Evolutionary conservation across 1,140 invertebrate genomes (phyloP).

Genomic region (Lucilia sericata): DNA sequence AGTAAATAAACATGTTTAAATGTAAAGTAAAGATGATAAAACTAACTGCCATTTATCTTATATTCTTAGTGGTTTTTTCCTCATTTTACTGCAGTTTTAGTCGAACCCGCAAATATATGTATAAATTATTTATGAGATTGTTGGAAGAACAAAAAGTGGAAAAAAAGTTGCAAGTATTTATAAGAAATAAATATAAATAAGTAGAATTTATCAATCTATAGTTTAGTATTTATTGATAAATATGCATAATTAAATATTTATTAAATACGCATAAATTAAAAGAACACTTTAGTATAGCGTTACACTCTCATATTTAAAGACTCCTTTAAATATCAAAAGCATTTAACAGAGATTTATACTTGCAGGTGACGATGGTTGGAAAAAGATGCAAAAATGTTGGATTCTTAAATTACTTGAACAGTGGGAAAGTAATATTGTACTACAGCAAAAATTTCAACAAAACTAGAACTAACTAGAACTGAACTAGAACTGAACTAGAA

Average conservation of each 20-base stretch:
- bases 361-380: not conserved
- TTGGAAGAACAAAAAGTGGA: not conserved
- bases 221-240: constrained; percentile 38
- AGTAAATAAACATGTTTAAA: constrained; percentile 43
- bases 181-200: not conserved
- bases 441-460: too few species aligned
- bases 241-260: constrained; percentile 43
- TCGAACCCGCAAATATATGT: constrained; percentile 7
- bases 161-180: not conserved
- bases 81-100: not conserved
- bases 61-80: not conserved
- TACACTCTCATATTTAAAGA: not conserved
- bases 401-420: too few species aligned
- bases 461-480: too few species aligned
- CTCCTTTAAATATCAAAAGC: not conserved
- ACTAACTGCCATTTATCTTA: constrained; percentile 21
- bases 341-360: not conserved
- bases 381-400: not conserved
- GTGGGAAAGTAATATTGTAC: too few species aligned
- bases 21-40: constrained; percentile 35
- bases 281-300: constrained; percentile 27
- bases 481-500: too few species aligned
- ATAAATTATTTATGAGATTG: constrained; percentile 40
- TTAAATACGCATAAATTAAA: constrained; percentile 43
- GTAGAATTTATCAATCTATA: constrained; percentile 11